These are phyloP conservation scores for Nebria salina DNA, from an alignment of 2,888 invertebrate species.

Conservation along the genomic window DNA sequence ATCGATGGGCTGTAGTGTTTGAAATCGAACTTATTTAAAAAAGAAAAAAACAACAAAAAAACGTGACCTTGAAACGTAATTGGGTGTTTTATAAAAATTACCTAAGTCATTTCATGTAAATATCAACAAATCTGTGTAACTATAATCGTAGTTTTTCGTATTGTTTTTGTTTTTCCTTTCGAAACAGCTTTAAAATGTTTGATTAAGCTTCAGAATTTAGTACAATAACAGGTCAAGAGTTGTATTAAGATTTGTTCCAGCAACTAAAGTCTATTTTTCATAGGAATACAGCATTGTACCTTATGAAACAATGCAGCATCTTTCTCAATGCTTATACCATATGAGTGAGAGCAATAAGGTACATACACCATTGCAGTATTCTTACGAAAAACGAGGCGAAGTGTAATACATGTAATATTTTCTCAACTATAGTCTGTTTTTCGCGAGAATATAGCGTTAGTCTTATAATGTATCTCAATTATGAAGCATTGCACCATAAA, in stretches of 20 bases:
- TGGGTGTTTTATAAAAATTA: neutral
- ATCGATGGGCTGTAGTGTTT: conserved; percentile 68
- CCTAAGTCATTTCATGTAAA: neutral
- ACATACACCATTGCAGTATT: no score
- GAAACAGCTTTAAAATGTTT: neutral
- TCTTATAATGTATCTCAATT: no score
- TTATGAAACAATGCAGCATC: no score
- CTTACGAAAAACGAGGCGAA: no score
- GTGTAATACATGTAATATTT: no score
- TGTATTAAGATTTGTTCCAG: neutral
- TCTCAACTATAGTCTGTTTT: no score
- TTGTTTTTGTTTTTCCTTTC: neutral
- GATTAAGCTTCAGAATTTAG: neutral
- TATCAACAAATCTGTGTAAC: neutral
- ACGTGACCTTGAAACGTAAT: neutral
- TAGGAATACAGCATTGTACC: no score
- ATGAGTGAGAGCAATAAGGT: no score
- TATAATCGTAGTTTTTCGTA: neutral
- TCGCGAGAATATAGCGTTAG: no score
- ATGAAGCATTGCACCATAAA: no score
- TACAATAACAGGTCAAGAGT: neutral
- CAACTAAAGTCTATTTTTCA: no score
- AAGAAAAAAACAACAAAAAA: neutral
- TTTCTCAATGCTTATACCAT: no score
- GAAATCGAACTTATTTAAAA: conserved; percentile 42